phyloP scores from a whole-genome alignment of 2,888 invertebrate genomes.

The Campoplex capitator region DNA sequence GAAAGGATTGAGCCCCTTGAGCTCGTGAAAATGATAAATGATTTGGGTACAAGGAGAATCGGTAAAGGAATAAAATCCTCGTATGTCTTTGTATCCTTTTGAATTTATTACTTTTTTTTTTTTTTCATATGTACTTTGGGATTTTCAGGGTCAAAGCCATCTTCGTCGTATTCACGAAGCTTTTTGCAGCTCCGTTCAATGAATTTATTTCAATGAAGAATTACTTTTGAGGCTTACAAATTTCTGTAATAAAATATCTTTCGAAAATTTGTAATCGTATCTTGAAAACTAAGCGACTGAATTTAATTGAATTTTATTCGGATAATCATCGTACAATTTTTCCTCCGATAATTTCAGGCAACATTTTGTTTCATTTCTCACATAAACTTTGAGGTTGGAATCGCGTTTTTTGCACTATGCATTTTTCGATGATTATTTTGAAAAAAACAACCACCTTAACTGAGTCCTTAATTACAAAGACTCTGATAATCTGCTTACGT shows the following conservation, averaged over 20 bases:
- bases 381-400: no score
- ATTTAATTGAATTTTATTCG: no score
- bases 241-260: background rate
- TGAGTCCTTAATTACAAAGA: background rate
- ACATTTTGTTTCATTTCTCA: no score
- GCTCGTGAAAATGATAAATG: constrained; percentile 18
- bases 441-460: no score
- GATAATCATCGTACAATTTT: no score
- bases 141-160: background rate
- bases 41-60: background rate
- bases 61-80: background rate
- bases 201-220: background rate
- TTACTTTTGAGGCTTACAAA: background rate
- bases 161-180: background rate
- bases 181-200: background rate
- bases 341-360: no score
- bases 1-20: constrained; percentile 1
- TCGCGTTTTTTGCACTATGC: no score
- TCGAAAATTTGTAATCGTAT: no score
- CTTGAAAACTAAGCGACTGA: no score
- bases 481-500: background rate
- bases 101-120: background rate
- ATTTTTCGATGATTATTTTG: no score
- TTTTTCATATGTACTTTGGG: background rate
- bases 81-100: background rate